A percentile compares a stretch with the other conserved stretches of the same genome.
phyloP scores from a whole-genome alignment of 2,797 vertebrate genomes.

The Sebastes hopkinsi region DNA sequence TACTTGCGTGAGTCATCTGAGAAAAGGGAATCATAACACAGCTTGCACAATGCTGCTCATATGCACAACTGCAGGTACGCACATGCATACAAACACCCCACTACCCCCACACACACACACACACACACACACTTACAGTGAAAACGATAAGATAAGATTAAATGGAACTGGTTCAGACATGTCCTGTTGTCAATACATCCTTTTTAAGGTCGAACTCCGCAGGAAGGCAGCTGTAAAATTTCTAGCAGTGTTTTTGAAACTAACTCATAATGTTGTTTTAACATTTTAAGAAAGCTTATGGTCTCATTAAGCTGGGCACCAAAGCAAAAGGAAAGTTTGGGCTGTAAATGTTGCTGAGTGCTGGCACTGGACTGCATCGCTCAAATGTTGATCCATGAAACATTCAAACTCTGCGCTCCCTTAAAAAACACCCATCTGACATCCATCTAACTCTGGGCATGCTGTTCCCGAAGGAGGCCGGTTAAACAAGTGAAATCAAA shows the following conservation, averaged over 20 bases:
- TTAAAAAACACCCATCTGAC: background rate
- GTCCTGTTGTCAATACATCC: background rate
- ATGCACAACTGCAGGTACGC: slow-evolving; percentile 3
- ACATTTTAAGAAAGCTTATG: background rate
- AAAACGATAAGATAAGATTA: slow-evolving; percentile 21
- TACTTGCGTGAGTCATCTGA: slow-evolving; percentile 51
- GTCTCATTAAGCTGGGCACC: background rate
- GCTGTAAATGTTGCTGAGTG: background rate
- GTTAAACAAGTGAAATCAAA: slow-evolving; percentile 26
- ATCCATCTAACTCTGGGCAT: background rate
- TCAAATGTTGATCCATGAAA: background rate
- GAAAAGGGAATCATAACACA: slow-evolving; percentile 3
- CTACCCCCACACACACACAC: background rate
- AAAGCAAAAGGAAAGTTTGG: background rate
- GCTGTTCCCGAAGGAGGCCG: background rate
- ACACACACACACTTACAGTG: background rate
- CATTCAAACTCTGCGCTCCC: background rate
- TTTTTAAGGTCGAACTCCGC: background rate
- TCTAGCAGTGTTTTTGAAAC: background rate
- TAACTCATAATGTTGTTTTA: slow-evolving; percentile 7
- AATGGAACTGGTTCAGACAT: slow-evolving; percentile 8
- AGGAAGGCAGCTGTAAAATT: background rate
- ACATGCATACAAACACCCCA: background rate
- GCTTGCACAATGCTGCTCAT: slow-evolving; percentile 1
- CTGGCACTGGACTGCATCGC: background rate